phyloP scores from a whole-genome alignment of 2,113 vertebrate species.

The Percina caprodes region DNA sequence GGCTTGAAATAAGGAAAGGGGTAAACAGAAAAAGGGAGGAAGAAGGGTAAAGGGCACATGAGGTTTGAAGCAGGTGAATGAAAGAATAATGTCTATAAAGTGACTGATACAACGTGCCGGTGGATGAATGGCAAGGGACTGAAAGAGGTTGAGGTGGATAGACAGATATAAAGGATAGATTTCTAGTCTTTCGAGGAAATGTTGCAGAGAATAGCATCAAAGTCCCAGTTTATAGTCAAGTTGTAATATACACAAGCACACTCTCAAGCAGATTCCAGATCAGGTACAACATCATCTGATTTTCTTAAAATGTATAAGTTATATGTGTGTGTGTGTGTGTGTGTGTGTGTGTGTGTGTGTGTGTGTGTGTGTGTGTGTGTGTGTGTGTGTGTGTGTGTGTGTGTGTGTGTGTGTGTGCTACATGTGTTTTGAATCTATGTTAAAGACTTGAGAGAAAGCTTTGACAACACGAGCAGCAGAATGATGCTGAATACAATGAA shows the following conservation, averaged over 20 bases:
- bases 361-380: too few relatives aligned
- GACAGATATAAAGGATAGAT: slow-evolving; percentile 13
- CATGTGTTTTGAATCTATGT: slow-evolving; percentile 12
- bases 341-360: too few relatives aligned
- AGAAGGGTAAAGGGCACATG: slow-evolving; percentile 33
- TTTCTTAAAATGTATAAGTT: not conserved
- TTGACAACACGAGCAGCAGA: slow-evolving; percentile 29
- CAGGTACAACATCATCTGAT: not conserved
- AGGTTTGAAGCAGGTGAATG: slow-evolving; percentile 38
- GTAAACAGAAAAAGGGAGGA: slow-evolving; percentile 16
- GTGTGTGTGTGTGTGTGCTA: not conserved
- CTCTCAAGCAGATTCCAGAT: not conserved
- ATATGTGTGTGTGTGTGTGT: too few relatives aligned
- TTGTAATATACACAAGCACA: not conserved
- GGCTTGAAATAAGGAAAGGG: slow-evolving; percentile 28
- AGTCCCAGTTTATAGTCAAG: not conserved
- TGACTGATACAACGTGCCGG: slow-evolving; percentile 29
- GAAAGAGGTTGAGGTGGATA: slow-evolving; percentile 8
- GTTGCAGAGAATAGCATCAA: slow-evolving; percentile 12
- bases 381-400: too few relatives aligned
- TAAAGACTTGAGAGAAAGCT: slow-evolving; percentile 16
- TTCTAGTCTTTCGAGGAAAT: slow-evolving; percentile 36
- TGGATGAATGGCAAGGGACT: slow-evolving; percentile 2
- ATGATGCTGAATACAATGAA: slow-evolving; percentile 55
- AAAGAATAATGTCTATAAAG: slow-evolving; percentile 44